phyloP scores from a whole-genome alignment of 2,113 vertebrate genomes.

The Pterocles burchelli region DNA sequence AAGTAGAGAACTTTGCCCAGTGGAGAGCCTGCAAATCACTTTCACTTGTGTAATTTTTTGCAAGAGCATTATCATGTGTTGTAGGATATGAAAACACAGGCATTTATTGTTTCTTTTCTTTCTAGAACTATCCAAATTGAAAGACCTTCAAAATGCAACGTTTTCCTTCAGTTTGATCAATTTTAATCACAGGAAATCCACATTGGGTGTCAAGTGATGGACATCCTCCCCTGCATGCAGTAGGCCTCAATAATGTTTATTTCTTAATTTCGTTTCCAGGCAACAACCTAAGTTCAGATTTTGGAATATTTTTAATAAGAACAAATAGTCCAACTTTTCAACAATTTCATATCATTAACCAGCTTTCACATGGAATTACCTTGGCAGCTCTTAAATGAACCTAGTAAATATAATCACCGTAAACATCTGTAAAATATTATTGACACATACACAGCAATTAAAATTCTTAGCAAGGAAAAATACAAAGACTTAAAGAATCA shows the following conservation, averaged over 20 bases:
- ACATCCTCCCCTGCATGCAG: background rate
- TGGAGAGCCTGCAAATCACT: background rate
- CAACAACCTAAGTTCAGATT: background rate
- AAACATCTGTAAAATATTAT: conserved; percentile 47
- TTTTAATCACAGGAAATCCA: background rate
- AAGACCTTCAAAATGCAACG: background rate
- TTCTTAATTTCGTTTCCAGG: background rate
- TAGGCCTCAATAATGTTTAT: background rate
- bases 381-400: background rate
- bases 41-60: background rate
- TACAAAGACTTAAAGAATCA: background rate
- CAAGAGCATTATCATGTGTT: background rate
- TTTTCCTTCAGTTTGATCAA: background rate
- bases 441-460: conserved; percentile 37
- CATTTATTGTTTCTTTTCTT: background rate
- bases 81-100: background rate
- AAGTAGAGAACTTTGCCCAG: background rate
- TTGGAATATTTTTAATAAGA: background rate
- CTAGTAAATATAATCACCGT: conserved; percentile 30
- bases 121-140: background rate
- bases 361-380: background rate
- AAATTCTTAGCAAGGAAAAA: conserved; percentile 30
- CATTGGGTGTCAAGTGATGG: background rate
- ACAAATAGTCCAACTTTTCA: background rate
- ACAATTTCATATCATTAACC: background rate